phyloP scores from a whole-genome alignment of 2,113 vertebrate species.

The sheep (Ovis aries) region DNA sequence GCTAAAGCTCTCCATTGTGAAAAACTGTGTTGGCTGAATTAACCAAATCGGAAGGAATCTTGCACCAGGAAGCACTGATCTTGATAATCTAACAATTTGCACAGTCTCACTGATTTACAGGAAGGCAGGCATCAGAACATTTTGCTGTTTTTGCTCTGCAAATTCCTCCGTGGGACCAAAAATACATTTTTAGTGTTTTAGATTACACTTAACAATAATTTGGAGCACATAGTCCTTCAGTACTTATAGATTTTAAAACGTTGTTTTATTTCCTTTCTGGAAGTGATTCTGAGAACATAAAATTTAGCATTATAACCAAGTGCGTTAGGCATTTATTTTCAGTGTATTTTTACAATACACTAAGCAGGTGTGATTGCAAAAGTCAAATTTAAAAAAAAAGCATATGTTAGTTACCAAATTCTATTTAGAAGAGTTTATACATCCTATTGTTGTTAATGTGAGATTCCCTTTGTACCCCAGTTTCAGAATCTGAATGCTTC shows the following conservation, averaged over 20 bases:
- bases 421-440: neutral
- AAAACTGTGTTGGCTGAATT: neutral
- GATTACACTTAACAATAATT: neutral
- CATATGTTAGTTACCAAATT: neutral
- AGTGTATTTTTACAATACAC: neutral
- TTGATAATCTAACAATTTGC: neutral
- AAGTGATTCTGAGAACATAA: neutral
- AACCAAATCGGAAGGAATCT: neutral
- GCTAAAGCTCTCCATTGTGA: neutral
- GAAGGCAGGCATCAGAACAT: neutral
- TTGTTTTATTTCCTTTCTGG: neutral
- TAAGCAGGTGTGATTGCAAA: neutral
- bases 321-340: neutral
- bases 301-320: neutral
- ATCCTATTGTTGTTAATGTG: neutral
- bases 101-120: neutral
- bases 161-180: neutral
- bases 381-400: neutral
- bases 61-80: neutral
- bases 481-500: slow-evolving; percentile 21
- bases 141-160: neutral
- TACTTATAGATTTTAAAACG: neutral
- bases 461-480: neutral
- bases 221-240: neutral
- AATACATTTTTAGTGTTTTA: neutral